Percentiles rank a stretch among this genome's conserved stretches.
Evolutionary conservation across 2,888 invertebrate genomes (phyloP).

Genomic region (Pollenia amentaria): DNA sequence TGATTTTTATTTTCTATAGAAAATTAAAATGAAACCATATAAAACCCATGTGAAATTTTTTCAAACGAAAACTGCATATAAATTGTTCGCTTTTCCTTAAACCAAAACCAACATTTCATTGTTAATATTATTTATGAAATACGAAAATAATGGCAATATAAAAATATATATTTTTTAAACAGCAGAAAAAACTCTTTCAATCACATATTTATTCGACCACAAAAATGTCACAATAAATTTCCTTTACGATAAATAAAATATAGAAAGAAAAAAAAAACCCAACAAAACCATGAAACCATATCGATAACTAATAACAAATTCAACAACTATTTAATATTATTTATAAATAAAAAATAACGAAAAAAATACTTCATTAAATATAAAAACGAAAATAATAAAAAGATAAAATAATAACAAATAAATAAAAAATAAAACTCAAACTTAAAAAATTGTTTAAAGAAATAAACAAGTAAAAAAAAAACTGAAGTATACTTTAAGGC

Average conservation of each 20-base stretch:
- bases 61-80: background rate
- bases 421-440: constrained; percentile 36
- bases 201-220: constrained; percentile 68
- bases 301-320: constrained; percentile 65
- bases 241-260: constrained; percentile 41
- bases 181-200: constrained; percentile 46
- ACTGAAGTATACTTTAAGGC: constrained; percentile 63
- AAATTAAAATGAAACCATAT: constrained; percentile 2
- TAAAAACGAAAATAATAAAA: constrained; percentile 26
- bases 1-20: background rate
- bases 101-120: background rate
- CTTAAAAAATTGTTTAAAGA: constrained; percentile 13
- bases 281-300: constrained; percentile 58
- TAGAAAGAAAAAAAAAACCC: background rate
- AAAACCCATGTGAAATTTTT: constrained; percentile 14
- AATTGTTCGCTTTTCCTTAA: background rate
- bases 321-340: constrained; percentile 22
- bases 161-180: constrained; percentile 4
- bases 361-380: background rate
- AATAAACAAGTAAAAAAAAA: constrained; percentile 52
- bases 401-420: constrained; percentile 29
- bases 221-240: constrained; percentile 70
- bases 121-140: constrained; percentile 43
- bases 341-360: constrained; percentile 8
- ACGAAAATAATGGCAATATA: constrained; percentile 29